Percentiles rank a stretch among this genome's conserved stretches.
phyloP scores from a whole-genome alignment of 2,113 vertebrate genomes.

The Lutjanus erythropterus region DNA sequence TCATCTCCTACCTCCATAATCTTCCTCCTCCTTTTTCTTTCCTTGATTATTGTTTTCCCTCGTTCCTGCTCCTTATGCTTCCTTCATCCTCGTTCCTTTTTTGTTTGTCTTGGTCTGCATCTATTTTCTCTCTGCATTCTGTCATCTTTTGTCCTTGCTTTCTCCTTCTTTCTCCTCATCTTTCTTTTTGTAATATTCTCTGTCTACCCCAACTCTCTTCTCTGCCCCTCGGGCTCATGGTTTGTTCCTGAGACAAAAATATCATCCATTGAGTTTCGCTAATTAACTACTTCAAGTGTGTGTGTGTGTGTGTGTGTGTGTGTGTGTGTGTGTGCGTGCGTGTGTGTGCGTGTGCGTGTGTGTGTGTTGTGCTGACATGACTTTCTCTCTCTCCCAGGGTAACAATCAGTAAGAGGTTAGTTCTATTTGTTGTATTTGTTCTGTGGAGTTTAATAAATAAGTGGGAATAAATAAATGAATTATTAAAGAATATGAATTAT shows the following conservation, averaged over 20 bases:
- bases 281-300: conserved; percentile 60
- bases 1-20: conserved; percentile 27
- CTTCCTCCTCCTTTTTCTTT: conserved; percentile 1
- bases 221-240: conserved; percentile 51
- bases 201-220: conserved; percentile 47
- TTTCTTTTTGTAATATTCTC: conserved; percentile 55
- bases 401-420: conserved; percentile 71
- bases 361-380: conserved; percentile 32
- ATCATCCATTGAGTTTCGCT: conserved; percentile 68
- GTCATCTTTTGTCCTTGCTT: conserved; percentile 23
- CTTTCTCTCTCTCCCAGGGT: conserved; percentile 44
- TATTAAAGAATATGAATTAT: conserved; percentile 71
- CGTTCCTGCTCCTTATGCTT: not conserved
- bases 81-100: conserved; percentile 4
- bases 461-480: conserved; percentile 71
- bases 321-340: conserved; percentile 26
- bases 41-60: conserved; percentile 10
- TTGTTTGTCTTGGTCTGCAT: conserved; percentile 31
- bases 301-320: conserved; percentile 26
- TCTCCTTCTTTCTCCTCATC: conserved; percentile 24
- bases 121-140: conserved; percentile 37
- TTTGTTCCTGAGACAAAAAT: conserved; percentile 78
- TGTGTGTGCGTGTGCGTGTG: conserved; percentile 16
- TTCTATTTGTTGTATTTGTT: conserved; percentile 73
- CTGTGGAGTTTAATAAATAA: conserved; percentile 71